Evolutionary conservation across 2,797 vertebrate genomes (phyloP), one percentile per base, ranked within the genome.

Genomic region (Denticeps clupeoides): DNA sequence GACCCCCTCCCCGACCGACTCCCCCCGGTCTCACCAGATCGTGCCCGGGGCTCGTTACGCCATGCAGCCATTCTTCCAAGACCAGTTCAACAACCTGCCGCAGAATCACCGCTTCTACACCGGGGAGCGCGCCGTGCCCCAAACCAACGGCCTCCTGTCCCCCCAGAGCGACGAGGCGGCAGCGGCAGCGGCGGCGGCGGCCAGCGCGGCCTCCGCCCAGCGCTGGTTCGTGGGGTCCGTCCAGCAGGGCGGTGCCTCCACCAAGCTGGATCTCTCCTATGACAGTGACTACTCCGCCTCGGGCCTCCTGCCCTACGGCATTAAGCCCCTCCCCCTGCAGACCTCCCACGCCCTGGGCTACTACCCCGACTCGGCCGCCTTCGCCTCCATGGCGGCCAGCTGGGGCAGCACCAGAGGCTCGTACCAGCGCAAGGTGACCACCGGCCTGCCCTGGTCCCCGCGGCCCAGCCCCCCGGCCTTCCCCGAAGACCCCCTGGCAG

Each of bases 31-130:
- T 33, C 94, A 95, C 71, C 94, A 98, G 77, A 98, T 98, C 1
- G 93, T 97, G 40, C 94, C 94, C 1, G 92, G 94, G 3, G 86
- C 91, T 49, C 89, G 94, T 41, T 98, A 97, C 44, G 87, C 90
- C 5, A 72, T 98, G 82, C 93, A 98, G 55, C 91, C 93, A 0
- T 97, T 98, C 85, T 97, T 98, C 75, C 92, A 97, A 71, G 94
- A 98, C 60, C 92, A 97, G 76, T 97, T 97, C 80, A 98, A 96
- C 87, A 96, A 93, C 72, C 83, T 97, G 74, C 93, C 91, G 54
- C 90, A 89, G 48, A 85, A 89, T 77, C 88, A 89, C 77, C 88
- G 94, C 55, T 94, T 94, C 75, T 98, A 98, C 71, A 83, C 89
- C 0, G 65, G 94, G 0, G 94, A 98, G 68, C 87, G 94, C 38